Conservation (phyloP, 2,888 invertebrate genomes). For the Drosophila vallismaia region DNA sequence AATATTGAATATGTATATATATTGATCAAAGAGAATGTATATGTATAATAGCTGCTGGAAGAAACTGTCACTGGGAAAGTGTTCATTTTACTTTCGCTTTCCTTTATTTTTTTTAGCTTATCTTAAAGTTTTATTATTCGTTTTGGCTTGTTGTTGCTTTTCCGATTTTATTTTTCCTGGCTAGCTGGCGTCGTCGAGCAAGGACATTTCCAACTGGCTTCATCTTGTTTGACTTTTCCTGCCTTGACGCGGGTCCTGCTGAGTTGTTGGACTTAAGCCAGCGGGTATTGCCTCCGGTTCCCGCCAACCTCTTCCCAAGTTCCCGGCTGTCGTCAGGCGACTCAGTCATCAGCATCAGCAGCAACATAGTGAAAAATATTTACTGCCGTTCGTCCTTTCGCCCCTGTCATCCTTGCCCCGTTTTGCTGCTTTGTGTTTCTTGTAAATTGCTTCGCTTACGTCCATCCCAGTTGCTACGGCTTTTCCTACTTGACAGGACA, state of each 20-base stretch:
- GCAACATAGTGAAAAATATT: slow-evolving; percentile 62
- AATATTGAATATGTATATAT: slow-evolving; percentile 30
- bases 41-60: slow-evolving; percentile 14
- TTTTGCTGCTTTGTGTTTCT: slow-evolving; percentile 18
- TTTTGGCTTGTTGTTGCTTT: slow-evolving; percentile 22
- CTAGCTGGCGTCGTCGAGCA: slow-evolving; percentile 15
- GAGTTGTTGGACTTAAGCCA: slow-evolving; percentile 50
- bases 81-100: slow-evolving; percentile 39
- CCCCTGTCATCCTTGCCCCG: background rate
- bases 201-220: slow-evolving; percentile 51
- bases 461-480: slow-evolving; percentile 26
- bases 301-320: background rate
- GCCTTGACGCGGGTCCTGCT: slow-evolving; percentile 50
- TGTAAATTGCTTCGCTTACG: slow-evolving; percentile 50
- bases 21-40: slow-evolving; percentile 22
- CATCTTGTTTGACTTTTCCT: slow-evolving; percentile 52
- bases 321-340: slow-evolving; percentile 50
- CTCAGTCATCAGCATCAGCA: slow-evolving; percentile 55
- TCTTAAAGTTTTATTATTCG: slow-evolving; percentile 42
- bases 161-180: slow-evolving; percentile 30
- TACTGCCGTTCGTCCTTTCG: slow-evolving; percentile 50
- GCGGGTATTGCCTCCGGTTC: slow-evolving; percentile 12
- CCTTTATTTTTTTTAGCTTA: slow-evolving; percentile 23
- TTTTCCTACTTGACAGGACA: slow-evolving; percentile 30
- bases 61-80: slow-evolving; percentile 32